phyloP scores from a whole-genome alignment of 2,797 vertebrate genomes.

The Channa striata region DNA sequence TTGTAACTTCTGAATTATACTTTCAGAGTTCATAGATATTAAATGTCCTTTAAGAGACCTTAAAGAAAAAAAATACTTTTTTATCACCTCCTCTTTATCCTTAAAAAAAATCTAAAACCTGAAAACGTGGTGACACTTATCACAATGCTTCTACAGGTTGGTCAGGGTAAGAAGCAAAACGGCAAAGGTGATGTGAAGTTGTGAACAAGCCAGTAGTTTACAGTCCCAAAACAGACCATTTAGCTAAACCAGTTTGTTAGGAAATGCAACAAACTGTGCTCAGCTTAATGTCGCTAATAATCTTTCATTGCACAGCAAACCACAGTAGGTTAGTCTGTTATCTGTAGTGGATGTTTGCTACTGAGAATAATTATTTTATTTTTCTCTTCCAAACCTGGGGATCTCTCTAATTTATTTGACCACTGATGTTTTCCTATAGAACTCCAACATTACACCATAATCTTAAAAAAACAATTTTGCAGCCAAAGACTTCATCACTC shows the following conservation, averaged over 20 bases:
- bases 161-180: no score
- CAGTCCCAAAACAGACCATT: no score
- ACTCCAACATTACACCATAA: slow-evolving; percentile 15
- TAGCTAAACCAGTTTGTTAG: neutral
- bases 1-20: neutral
- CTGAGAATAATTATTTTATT: neutral
- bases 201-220: neutral
- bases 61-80: no score
- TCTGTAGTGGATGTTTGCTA: neutral
- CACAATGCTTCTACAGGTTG: no score
- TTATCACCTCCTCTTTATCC: no score
- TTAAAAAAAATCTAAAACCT: no score
- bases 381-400: neutral
- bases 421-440: neutral
- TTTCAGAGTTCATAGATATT: neutral
- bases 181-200: no score
- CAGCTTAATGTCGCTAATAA: neutral
- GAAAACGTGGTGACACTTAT: no score
- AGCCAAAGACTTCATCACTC: slow-evolving; percentile 18
- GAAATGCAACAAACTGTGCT: neutral
- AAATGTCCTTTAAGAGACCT: no score
- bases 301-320: slow-evolving; percentile 1
- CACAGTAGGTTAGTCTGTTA: neutral
- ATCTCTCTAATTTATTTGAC: neutral
- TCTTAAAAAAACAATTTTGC: slow-evolving; percentile 15